Base-by-base conservation (phyloP, 2,113 vertebrate species). In the Corythornis cristatus region DNA sequence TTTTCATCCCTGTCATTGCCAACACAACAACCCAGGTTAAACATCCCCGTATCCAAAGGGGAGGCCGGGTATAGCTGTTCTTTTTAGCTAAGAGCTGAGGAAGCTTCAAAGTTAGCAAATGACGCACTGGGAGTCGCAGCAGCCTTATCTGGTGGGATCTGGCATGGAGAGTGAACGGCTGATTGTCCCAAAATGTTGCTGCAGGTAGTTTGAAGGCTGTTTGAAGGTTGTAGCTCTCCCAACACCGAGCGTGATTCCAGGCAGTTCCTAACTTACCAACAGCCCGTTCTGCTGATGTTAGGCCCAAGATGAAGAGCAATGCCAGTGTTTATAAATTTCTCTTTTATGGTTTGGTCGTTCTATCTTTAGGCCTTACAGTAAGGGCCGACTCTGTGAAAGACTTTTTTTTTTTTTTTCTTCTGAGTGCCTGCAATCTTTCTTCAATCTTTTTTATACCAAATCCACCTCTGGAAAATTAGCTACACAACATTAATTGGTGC, bases 21-120 rank as follows among this genome's bases (percentile, higher is more conserved):
- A 95, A 79, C 93, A 85, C 83, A 90, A 94, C 91, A 91, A 79
- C 77, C 62, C 46, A 86, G 95, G 96, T 96, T 95, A 94, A 96
- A 93, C 83, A 92, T 89, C 95, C 90, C 92, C 65, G 37, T 31
- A 95, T 88, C 84, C 95, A 46, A 53, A 74, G 88, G 94, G 88
- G 88, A 89, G 89, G 51, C 76, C 2, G 6, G 53, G 77, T 66
- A 81, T 66, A 81, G 93, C 90, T 35, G 26, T 15, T 80, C 90
- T 20, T 61, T 95, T 93, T 18, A 89, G 89, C 80, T 12, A 82
- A 46, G 54, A 86, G 74, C 62, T 8, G 8, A 61, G 67, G 61
- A 79, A 71, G 91, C 65, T 43, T 82, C 93, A 54, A 72, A 71
- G 48, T 76, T 40, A 54, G 67, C 79, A 62, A 90, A 78, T 80